Percentiles rank a stretch among this genome's conserved stretches.
phyloP scores from a whole-genome alignment of 2,888 invertebrate species.

The Mesorhabditis belari region DNA sequence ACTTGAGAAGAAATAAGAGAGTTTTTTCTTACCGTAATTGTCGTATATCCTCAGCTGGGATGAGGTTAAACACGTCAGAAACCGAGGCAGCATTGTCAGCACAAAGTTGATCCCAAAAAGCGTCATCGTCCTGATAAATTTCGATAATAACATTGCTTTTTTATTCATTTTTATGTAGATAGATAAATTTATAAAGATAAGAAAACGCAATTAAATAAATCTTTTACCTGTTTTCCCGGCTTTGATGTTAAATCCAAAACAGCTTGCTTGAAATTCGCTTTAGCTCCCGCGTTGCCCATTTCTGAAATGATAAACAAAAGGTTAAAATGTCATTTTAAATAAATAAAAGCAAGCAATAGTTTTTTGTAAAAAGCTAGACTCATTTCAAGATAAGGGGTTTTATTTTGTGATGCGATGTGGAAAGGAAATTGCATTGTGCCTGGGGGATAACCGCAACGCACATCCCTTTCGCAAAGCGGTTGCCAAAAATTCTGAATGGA shows the following conservation, averaged over 20 bases:
- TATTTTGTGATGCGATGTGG: no score
- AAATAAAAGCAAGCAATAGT: no score
- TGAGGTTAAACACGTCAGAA: slow-evolving; percentile 92
- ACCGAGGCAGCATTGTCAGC: slow-evolving; percentile 74
- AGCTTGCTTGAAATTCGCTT: slow-evolving; percentile 93
- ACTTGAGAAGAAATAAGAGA: neutral
- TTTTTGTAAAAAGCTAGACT: no score
- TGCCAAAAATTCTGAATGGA: no score
- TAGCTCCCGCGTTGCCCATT: slow-evolving; percentile 98
- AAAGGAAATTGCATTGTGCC: no score
- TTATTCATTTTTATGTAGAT: neutral
- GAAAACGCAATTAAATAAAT: neutral
- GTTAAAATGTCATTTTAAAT: no score
- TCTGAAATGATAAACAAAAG: neutral
- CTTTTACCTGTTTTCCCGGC: slow-evolving; percentile 60
- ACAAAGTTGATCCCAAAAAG: slow-evolving; percentile 99
- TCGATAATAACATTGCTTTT: neutral
- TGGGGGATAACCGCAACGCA: no score
- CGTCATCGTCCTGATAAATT: slow-evolving; percentile 64
- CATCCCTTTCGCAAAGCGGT: no score
- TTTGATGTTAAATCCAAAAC: slow-evolving; percentile 94
- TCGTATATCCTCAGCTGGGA: slow-evolving; percentile 85
- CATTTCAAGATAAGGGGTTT: no score
- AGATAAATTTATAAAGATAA: neutral
- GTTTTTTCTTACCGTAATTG: slow-evolving; percentile 23